phyloP scores from a whole-genome alignment of 2,113 vertebrate genomes.

The cat (Felis catus) region F.catus_Fca126_mat1.0 CM031412.1:106067501-106068000 shows the following conservation, averaged over 20 bases:
- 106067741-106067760: background rate
- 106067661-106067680: background rate
- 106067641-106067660: conserved; percentile 3
- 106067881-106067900: background rate
- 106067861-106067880: background rate
- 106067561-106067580: conserved; percentile 13
- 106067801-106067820: background rate
- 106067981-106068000: background rate
- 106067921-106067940: background rate
- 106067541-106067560: background rate
- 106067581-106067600: conserved; percentile 5
- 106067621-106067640: background rate
- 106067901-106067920: background rate
- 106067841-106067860: background rate
- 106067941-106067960: background rate
- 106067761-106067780: background rate
- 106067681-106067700: background rate
- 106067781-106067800: background rate
- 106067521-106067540: background rate
- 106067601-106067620: conserved; percentile 9
- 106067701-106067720: background rate
- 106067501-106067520: conserved; percentile 44
- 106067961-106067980: background rate
- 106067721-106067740: background rate
- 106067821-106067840: background rate